Conservation (phyloP, 1,140 invertebrate species). For the Diorhabda carinulata region DNA sequence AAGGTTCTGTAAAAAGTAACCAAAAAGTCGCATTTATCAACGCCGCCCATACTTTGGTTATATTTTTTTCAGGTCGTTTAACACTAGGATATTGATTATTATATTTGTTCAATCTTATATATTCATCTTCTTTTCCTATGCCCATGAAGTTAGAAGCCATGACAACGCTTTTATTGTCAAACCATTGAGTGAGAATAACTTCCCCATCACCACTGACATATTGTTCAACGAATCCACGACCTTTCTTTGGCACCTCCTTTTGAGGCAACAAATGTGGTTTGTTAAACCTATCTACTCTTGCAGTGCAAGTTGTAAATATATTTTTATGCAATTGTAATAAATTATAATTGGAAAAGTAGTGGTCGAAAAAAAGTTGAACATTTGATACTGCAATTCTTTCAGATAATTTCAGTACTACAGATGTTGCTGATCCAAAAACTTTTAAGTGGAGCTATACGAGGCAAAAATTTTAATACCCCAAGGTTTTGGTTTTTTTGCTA, state of each 20-base stretch:
- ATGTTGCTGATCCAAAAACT: conserved; percentile 15
- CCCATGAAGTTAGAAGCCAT: conserved; percentile 46
- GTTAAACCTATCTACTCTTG: conserved; percentile 42
- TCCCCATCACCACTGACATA: conserved; percentile 5
- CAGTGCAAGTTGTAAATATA: conserved; percentile 39
- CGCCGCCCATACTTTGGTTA: conserved; percentile 46
- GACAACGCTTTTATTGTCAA: conserved; percentile 31
- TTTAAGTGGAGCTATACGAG: conserved; percentile 30
- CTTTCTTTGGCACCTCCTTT: conserved; percentile 25
- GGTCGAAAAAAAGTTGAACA: conserved; percentile 31
- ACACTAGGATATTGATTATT: conserved; percentile 35
- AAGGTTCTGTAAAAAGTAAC: conserved; percentile 35
- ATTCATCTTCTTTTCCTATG: conserved; percentile 14
- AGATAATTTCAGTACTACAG: conserved; percentile 18
- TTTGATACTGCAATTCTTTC: conserved; percentile 15
- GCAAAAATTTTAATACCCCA: conserved; percentile 47
- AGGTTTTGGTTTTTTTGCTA: conserved; percentile 36
- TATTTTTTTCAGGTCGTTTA: conserved; percentile 39
- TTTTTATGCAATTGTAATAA: conserved; percentile 45
- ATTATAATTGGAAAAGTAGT: conserved; percentile 45
- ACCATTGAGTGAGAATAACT: conserved; percentile 9
- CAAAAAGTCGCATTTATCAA: conserved; percentile 41
- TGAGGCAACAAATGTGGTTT: conserved; percentile 43
- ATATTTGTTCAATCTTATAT: conserved; percentile 16
- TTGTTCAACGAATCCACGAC: not conserved